phyloP scores from a whole-genome alignment of 2,797 vertebrate species.

The Gambusia yucatana region DNA sequence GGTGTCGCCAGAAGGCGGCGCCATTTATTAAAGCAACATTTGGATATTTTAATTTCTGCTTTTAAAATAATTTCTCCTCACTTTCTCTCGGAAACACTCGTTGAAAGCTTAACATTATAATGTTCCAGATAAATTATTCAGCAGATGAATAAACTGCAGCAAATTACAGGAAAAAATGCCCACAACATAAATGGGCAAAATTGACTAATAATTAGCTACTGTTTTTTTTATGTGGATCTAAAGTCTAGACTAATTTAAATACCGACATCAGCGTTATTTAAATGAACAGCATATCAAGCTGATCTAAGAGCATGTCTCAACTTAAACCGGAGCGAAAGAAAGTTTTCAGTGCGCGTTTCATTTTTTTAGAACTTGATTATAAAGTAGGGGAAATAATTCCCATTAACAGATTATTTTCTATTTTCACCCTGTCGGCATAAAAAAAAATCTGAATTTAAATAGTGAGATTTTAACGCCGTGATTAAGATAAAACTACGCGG shows the following conservation, averaged over 20 bases:
- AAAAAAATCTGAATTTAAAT: constrained; percentile 13
- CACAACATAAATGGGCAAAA: neutral
- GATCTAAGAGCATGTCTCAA: neutral
- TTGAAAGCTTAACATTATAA: constrained; percentile 26
- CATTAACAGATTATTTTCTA: neutral
- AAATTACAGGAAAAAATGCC: neutral
- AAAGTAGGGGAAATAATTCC: neutral
- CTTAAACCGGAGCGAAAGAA: neutral
- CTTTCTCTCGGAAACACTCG: constrained; percentile 31
- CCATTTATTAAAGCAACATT: constrained; percentile 72
- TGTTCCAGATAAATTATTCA: constrained; percentile 3
- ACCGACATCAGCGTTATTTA: neutral
- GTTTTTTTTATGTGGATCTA: neutral
- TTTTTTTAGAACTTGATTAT: neutral
- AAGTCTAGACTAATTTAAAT: neutral
- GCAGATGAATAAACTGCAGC: neutral
- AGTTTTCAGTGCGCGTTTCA: neutral
- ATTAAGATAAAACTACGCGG: neutral
- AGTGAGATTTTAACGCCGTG: constrained; percentile 43
- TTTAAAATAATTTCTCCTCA: constrained; percentile 23
- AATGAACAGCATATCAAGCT: neutral
- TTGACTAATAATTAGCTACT: neutral
- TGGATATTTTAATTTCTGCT: constrained; percentile 51
- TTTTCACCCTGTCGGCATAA: neutral
- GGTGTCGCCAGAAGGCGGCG: constrained; percentile 72